These are phyloP conservation scores for Blennius ocellaris DNA, from an alignment of 2,113 vertebrate genomes.

Conservation along the genomic window DNA sequence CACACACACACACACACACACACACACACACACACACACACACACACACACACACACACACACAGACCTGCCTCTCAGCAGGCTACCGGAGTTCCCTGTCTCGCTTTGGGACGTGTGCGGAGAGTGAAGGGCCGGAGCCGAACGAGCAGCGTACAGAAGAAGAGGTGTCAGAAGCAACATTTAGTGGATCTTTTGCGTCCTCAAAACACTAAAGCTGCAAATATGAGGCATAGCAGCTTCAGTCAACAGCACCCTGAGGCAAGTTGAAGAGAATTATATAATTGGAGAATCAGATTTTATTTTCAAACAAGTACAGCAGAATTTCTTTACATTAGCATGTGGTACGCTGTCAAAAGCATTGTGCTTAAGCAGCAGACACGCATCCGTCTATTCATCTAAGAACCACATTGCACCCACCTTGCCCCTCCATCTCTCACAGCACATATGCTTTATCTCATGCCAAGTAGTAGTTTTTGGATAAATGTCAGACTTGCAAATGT, in stretches of 20 bases:
- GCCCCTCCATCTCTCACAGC: too few species aligned
- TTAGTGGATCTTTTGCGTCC: conserved; percentile 10
- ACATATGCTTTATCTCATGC: too few species aligned
- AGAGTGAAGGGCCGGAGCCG: background rate
- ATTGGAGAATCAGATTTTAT: background rate
- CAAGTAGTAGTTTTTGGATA: too few species aligned
- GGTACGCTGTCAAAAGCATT: background rate
- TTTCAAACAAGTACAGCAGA: background rate
- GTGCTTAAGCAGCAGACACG: too few species aligned
- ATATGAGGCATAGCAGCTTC: conserved; percentile 12
- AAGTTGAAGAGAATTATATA: conserved; percentile 14
- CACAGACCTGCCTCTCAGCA: conserved; percentile 51
- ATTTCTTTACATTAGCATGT: background rate
- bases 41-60: conserved; percentile 21
- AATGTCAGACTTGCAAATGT: too few species aligned
- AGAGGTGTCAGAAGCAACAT: conserved; percentile 17
- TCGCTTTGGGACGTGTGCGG: conserved; percentile 22
- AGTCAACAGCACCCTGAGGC: conserved; percentile 13
- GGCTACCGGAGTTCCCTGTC: conserved; percentile 44
- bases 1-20: conserved; percentile 2
- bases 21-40: background rate
- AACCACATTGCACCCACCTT: too few species aligned
- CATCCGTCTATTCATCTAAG: too few species aligned
- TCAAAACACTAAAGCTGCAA: conserved; percentile 21
- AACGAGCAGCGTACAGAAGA: background rate